These are phyloP conservation scores for Synergus itoensis DNA, from an alignment of 2,888 invertebrate species.

Conservation along the genomic window DNA sequence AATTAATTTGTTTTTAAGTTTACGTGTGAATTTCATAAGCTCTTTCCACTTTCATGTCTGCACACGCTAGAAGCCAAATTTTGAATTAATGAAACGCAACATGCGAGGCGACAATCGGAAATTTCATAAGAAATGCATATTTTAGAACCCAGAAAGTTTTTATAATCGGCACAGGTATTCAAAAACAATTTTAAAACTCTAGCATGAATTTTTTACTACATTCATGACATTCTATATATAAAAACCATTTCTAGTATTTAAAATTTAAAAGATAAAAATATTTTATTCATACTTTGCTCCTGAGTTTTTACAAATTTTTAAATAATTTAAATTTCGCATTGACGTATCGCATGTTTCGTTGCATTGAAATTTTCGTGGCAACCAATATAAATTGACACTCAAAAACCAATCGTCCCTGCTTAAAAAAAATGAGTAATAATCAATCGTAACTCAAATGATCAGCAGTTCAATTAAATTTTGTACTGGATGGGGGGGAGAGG, in stretches of 20 bases:
- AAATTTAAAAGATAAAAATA: not conserved
- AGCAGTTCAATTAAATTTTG: too few relatives aligned
- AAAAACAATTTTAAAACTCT: not conserved
- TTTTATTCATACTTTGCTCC: not conserved
- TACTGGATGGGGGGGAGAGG: too few relatives aligned
- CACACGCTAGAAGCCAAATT: not conserved
- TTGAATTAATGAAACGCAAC: slow-evolving; percentile 13
- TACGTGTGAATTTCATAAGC: slow-evolving; percentile 16
- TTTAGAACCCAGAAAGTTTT: not conserved
- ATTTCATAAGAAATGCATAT: slow-evolving; percentile 6
- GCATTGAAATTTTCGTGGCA: not conserved
- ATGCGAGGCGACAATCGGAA: slow-evolving; percentile 25
- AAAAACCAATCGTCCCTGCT: slow-evolving; percentile 28
- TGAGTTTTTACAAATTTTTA: not conserved
- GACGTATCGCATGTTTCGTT: slow-evolving; percentile 25
- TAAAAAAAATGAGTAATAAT: not conserved
- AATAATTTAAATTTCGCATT: not conserved
- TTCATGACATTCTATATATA: not conserved
- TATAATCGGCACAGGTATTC: not conserved
- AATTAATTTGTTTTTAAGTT: not conserved
- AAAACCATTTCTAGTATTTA: too few relatives aligned
- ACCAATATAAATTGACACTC: not conserved
- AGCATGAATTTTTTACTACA: not conserved
- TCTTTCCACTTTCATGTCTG: slow-evolving; percentile 27
- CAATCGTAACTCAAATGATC: not conserved